Evolutionary conservation across 1,140 invertebrate genomes (phyloP), one percentile per base, ranked within the genome.

Genomic region (Scaptomyza montana): DNA sequence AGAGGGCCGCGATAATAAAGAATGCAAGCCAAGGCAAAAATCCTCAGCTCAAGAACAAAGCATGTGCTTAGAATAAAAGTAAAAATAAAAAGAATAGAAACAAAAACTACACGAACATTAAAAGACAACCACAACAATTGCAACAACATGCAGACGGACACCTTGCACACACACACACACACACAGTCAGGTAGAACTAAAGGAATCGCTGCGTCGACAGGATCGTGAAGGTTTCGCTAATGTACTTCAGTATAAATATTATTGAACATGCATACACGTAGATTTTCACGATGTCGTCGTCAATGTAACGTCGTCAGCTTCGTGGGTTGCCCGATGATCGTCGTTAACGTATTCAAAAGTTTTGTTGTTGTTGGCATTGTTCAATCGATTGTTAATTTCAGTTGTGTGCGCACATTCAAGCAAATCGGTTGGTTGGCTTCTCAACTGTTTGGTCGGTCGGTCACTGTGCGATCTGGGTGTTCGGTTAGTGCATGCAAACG

Each of bases 331-430:
- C 39, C 39, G 49, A 51, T 39, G 55, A 60, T 71, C 47, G 46
- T 57, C 46, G 64, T 61, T 33, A 46, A 2, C 46, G 25, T 56
- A 13, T 59, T 43, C 43, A 79, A 80, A 84, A 53, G 10, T 10
- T 50, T 56, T 56, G 55, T 66, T 46, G 51, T 66, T 39, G 36
- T 25, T 25, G 21, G 16, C 9, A 25, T 45, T 36, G 39, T 63
- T 73, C 60, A 74, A 70, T 78, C 72, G 84, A 82, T 78, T 78
- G 84, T 89, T 82, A 87, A 76, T 89, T 87, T 79, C 78, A 82
- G 82, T 87, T 89, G 84, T 74, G 67, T 68, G 84, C 84, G 75
- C 67, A 87, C 84, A 70, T 79, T 89, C 78, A 89, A 87, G 84
- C 84, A 78, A 82, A 79, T 82, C 84, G 84, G 82, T 89, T 87